phyloP scores from a whole-genome alignment of 2,113 vertebrate species.

The Bos indicus region DNA sequence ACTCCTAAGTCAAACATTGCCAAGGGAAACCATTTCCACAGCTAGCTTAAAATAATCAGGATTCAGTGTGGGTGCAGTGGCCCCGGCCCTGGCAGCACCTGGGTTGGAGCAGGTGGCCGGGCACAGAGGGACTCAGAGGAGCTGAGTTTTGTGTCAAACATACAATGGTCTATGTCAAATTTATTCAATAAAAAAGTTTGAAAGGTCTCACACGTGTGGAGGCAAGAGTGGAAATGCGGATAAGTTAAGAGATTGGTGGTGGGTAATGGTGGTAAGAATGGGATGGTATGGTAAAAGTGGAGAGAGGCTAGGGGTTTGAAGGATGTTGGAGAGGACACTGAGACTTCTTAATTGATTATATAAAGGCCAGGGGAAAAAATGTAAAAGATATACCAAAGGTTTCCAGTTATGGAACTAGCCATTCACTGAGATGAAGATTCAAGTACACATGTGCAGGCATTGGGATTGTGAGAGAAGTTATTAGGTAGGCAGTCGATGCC shows the following conservation, averaged over 20 bases:
- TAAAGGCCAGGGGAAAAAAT: not conserved
- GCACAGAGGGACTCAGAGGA: not conserved
- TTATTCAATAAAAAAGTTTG: not conserved
- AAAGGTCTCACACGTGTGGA: not conserved
- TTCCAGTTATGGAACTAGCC: not conserved
- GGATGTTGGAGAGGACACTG: not conserved
- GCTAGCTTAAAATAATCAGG: not conserved
- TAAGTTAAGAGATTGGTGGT: not conserved
- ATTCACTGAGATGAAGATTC: not conserved
- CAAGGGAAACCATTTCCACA: not conserved
- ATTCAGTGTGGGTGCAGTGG: not conserved
- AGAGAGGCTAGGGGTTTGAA: not conserved
- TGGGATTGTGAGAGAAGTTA: not conserved
- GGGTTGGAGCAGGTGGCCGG: not conserved
- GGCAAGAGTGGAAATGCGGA: not conserved
- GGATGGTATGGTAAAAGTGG: not conserved
- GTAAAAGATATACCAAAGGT: not conserved
- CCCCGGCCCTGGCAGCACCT: not conserved
- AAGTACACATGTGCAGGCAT: not conserved
- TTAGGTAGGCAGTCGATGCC: not conserved
- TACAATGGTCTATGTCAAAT: not conserved
- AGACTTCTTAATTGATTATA: not conserved
- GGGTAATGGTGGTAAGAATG: not conserved
- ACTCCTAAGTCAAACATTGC: not conserved
- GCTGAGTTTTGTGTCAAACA: not conserved